Evolutionary conservation across 2,797 vertebrate genomes (phyloP).

Genomic region (Phrynocephalus guinanensis): DNA sequence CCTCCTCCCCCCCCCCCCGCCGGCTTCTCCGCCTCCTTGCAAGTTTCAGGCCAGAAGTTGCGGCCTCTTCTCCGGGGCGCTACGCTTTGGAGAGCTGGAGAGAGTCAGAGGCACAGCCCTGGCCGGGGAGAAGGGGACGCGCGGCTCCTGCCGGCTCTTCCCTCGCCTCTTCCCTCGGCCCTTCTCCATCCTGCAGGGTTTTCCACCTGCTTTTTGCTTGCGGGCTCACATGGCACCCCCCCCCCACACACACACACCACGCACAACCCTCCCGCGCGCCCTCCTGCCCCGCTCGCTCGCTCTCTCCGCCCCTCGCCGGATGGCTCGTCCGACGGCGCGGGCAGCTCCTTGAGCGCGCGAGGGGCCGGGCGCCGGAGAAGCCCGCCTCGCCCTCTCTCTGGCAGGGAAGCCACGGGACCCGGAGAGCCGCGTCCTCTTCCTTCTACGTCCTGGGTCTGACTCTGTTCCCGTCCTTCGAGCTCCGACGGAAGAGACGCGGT

Average conservation of each 20-base stretch:
- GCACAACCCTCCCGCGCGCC: not conserved
- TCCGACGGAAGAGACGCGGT: too few relatives aligned
- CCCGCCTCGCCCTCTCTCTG: too few relatives aligned
- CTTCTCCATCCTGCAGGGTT: not conserved
- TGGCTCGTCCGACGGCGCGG: too few relatives aligned
- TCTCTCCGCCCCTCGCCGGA: too few relatives aligned
- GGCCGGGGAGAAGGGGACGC: not conserved
- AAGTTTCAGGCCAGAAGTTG: conserved; percentile 19
- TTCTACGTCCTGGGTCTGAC: too few relatives aligned
- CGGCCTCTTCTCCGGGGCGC: not conserved
- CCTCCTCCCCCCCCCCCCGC: not conserved
- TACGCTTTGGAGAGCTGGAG: conserved; percentile 2
- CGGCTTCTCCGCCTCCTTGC: conserved; percentile 13
- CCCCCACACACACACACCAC: too few relatives aligned
- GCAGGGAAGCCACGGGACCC: too few relatives aligned
- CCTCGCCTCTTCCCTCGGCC: not conserved
- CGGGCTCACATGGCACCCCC: not conserved
- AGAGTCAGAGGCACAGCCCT: not conserved
- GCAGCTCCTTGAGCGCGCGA: too few relatives aligned
- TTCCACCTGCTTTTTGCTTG: conserved; percentile 34
- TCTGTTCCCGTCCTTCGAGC: too few relatives aligned
- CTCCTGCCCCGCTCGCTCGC: too few relatives aligned
- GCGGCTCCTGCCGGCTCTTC: not conserved
- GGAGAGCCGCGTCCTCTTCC: too few relatives aligned
- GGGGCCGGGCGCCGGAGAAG: too few relatives aligned